Evolutionary conservation across 2,113 vertebrate genomes (phyloP).

Genomic region (Peromyscus polionotus): DNA sequence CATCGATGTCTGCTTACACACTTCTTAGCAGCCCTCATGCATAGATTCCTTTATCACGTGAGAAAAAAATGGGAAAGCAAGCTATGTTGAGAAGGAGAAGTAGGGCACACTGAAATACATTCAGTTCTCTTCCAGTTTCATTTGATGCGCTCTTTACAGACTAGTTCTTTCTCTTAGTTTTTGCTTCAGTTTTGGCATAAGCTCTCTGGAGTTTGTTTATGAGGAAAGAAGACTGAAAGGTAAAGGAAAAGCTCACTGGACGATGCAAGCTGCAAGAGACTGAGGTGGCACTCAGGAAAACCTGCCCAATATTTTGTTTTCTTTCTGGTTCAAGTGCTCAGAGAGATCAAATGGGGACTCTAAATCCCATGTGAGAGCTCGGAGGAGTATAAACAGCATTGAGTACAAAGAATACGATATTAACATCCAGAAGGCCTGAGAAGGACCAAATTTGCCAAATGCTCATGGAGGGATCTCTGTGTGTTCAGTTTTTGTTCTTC

Average conservation of each 20-base stretch:
- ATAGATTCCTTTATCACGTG: accelerated
- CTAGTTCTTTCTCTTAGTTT: background rate
- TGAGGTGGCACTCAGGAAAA: background rate
- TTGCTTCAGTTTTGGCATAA: background rate
- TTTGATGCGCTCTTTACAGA: conserved; percentile 2
- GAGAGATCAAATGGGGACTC: conserved; percentile 17
- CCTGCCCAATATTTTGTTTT: conserved; percentile 13
- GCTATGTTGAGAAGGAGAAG: conserved; percentile 33
- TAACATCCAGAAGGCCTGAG: background rate
- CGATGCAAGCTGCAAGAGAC: background rate
- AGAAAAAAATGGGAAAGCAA: background rate
- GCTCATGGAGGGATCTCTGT: background rate
- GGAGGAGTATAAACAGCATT: background rate
- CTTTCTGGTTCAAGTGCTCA: background rate
- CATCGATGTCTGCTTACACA: background rate
- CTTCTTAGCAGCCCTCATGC: accelerated
- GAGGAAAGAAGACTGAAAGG: background rate
- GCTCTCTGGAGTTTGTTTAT: background rate
- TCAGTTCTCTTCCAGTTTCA: conserved; percentile 43
- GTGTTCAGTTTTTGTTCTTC: background rate
- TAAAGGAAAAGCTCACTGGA: background rate
- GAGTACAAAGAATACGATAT: background rate
- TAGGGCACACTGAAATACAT: background rate
- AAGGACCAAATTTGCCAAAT: background rate
- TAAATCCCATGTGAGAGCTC: conserved; percentile 29